Evolutionary conservation across 2,797 vertebrate species (phyloP).

Genomic region (Phrynocephalus guinanensis): DNA sequence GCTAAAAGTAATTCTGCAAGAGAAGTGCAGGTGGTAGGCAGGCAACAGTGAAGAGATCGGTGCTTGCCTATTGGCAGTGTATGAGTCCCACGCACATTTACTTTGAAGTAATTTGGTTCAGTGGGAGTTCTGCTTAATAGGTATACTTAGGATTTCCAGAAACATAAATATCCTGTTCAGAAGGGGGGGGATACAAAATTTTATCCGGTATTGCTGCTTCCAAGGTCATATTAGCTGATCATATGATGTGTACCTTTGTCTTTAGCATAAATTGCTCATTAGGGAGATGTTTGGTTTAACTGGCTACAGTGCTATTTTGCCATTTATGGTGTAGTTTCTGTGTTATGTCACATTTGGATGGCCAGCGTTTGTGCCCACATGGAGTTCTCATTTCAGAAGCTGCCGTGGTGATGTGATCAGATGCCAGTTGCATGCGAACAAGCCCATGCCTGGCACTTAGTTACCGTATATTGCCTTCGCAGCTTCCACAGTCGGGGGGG

Average conservation of each 20-base stretch:
- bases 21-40: background rate
- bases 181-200: background rate
- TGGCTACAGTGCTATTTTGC: background rate
- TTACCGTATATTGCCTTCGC: too few species aligned
- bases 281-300: background rate
- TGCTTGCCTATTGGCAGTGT: background rate
- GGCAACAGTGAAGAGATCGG: background rate
- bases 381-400: too few species aligned
- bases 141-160: background rate
- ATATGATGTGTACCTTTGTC: background rate
- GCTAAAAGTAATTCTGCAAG: background rate
- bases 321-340: background rate
- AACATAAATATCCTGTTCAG: background rate
- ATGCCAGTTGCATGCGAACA: too few species aligned
- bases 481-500: too few species aligned
- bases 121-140: background rate
- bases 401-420: too few species aligned
- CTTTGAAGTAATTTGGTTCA: background rate
- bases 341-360: too few species aligned
- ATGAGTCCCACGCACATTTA: background rate
- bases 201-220: background rate
- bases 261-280: background rate
- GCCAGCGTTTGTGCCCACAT: too few species aligned
- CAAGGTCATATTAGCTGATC: background rate
- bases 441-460: too few species aligned